Evolutionary conservation across 2,888 invertebrate species (phyloP), one percentile per base, ranked within the genome.

Genomic region (Ophion ellenae): DNA sequence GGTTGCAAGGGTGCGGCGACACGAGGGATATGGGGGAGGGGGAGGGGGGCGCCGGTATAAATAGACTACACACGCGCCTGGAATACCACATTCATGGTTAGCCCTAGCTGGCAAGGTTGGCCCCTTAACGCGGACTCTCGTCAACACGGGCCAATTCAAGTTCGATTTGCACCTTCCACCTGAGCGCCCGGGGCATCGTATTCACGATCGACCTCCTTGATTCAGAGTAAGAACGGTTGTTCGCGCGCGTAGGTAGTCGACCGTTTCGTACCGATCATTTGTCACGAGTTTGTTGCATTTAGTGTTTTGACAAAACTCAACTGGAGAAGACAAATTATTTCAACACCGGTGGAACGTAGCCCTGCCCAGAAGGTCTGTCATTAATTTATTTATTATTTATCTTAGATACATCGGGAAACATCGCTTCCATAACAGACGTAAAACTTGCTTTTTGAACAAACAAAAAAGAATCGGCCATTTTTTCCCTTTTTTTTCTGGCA

Each of bases 81-180:
- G 94, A 93, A 94, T 94, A 94, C 90, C 92, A 93, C 94, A 94
- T 93, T 93, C 91, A 93, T 91, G 90, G 90, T 90, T 91, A 86
- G 90, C 88, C 90, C 91, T 91, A 90, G 78, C 90, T 89, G 89
- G 90, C 90, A 88, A 90, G 90, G 90, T 89, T 89, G 90, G 88
- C 85, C 87, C 84, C 81, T 83, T 81, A 77, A 83, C 45, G 40
- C 79, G 32, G 32, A 40, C 81, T 24, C 69, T 47, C 70, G 64
- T 63, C 76, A 70, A 77, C 40, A 20, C 73, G 71, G 61, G 59
- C n/a, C 67, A 28, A 64, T 75, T 57, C 45, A 53, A 67, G 67
- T 71, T 76, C 76, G 64, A 71, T 45, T 80, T 77, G 77, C 81
- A 73, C 81, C 77, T 81, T 66, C 66, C 67, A 57, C 45, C 24